Percentiles rank a stretch among this genome's conserved stretches.
Conservation (phyloP, 2,888 invertebrate species). For the Griposia aprilina region DNA sequence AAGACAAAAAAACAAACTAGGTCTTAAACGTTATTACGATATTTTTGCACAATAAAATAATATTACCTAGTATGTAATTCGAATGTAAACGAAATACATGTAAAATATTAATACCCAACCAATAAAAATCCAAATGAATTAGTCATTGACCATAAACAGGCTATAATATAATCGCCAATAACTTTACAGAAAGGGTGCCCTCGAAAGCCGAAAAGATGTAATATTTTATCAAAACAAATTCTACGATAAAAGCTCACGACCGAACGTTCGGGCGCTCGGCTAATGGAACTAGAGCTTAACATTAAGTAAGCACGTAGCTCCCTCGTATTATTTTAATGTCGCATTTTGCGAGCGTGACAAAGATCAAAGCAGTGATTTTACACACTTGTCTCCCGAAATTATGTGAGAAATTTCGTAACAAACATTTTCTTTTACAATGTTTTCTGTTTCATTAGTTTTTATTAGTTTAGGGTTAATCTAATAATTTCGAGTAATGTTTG, state of each 20-base stretch:
- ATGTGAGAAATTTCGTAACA: slow-evolving; percentile 67
- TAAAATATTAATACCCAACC: slow-evolving; percentile 16
- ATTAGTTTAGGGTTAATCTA: slow-evolving; percentile 60
- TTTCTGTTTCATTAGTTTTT: slow-evolving; percentile 65
- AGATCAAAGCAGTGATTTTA: slow-evolving; percentile 69
- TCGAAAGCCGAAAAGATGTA: slow-evolving; percentile 59
- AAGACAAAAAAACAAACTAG: neutral
- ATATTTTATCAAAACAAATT: slow-evolving; percentile 70
- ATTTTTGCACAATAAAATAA: neutral
- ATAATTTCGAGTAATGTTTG: slow-evolving; percentile 34
- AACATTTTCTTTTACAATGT: slow-evolving; percentile 62
- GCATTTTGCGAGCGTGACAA: slow-evolving; percentile 67
- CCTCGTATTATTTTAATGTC: slow-evolving; percentile 70
- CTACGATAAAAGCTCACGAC: slow-evolving; percentile 63
- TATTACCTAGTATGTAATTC: neutral
- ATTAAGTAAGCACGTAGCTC: slow-evolving; percentile 68
- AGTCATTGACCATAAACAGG: slow-evolving; percentile 44
- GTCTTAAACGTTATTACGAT: neutral
- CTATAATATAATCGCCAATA: slow-evolving; percentile 58
- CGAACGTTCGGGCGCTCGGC: slow-evolving; percentile 60
- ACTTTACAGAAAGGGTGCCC: slow-evolving; percentile 56
- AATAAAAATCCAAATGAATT: slow-evolving; percentile 39
- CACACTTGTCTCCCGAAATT: slow-evolving; percentile 68
- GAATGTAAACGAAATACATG: neutral
- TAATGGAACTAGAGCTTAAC: slow-evolving; percentile 67